Base-by-base conservation (phyloP, 2,797 vertebrate genomes). In the Argentina silus region DNA sequence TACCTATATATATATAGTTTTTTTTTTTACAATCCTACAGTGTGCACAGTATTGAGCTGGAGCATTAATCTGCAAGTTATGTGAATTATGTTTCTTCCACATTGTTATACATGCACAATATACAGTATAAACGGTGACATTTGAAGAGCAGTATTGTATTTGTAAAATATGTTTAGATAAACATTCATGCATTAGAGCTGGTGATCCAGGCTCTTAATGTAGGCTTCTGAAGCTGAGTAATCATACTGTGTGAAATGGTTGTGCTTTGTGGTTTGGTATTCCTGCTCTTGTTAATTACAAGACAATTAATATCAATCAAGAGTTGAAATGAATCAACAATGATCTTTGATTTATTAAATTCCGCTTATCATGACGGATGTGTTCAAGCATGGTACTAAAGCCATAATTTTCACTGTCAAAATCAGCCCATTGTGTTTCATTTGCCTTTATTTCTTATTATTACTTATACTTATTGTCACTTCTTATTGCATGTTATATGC, bases 211-310 rank as follows among this genome's bases (percentile, higher is more conserved):
- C 27, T 36, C 27, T 36, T 36, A 4, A 36, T 36, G 1, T 2
- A 36, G 27, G 27, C 27, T 36, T 36, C 27, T 2, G 27, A 36
- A 36, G 27, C 27, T 36, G 27, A 36, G 27, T 36, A 36, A 36
- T 36, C 27, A 36, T 17, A 43, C n/a, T 1, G n/a, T 42, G 7
- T 48, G 11, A 44, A 63, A 50, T 51, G 71, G 63, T 77, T 14
- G 73, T 85, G 87, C 88, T 87, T 88, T 89, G 87, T 88, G 85
- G 86, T 88, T 85, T 82, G 86, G 60, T 83, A 64, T 72, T 47
- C n/a, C 70, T 53, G 19, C 55, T 70, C 23, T 64, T 36, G 43
- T 75, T 76, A 87, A 86, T 89, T 77, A 82, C 21, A 45, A 72
- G 44, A 56, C 62, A 65, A 59, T 12, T 55, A 73, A 80, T 78